phyloP scores from a whole-genome alignment of 2,113 vertebrate species.

The Oenanthe oenanthe region DNA sequence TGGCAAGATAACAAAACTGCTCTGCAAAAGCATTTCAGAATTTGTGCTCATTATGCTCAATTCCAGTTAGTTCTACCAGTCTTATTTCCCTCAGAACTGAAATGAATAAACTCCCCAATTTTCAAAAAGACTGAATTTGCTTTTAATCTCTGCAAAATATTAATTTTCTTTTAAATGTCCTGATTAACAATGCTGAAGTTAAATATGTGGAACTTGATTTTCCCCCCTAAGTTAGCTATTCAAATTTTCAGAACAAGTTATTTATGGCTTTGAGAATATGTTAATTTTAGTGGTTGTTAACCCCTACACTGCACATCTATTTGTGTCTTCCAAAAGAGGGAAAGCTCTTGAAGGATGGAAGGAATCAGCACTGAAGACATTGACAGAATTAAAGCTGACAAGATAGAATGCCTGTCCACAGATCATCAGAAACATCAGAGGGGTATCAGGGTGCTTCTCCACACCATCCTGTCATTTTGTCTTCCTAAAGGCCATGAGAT shows the following conservation, averaged over 20 bases:
- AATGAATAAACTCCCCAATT: neutral
- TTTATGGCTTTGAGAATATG: neutral
- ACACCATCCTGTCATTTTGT: neutral
- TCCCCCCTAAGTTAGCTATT: neutral
- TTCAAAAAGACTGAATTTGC: constrained; percentile 19
- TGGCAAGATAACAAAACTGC: neutral
- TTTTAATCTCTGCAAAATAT: constrained; percentile 24
- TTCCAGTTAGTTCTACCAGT: constrained; percentile 14
- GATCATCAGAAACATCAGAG: neutral
- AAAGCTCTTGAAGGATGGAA: neutral
- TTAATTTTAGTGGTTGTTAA: constrained; percentile 7
- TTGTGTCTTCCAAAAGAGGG: neutral
- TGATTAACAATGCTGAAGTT: neutral
- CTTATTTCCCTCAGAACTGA: constrained; percentile 1
- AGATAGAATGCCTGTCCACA: neutral
- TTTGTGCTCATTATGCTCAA: constrained; percentile 1
- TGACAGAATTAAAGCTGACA: neutral
- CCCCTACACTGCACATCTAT: neutral
- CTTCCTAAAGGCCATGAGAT: neutral
- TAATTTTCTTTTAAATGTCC: neutral
- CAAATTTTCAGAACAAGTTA: neutral
- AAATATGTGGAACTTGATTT: neutral
- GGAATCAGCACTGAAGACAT: neutral
- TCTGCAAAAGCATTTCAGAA: constrained; percentile 37
- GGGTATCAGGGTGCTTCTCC: neutral